Evolutionary conservation across 2,113 vertebrate genomes (phyloP).

Genomic region (Chinchilla lanigera): DNA sequence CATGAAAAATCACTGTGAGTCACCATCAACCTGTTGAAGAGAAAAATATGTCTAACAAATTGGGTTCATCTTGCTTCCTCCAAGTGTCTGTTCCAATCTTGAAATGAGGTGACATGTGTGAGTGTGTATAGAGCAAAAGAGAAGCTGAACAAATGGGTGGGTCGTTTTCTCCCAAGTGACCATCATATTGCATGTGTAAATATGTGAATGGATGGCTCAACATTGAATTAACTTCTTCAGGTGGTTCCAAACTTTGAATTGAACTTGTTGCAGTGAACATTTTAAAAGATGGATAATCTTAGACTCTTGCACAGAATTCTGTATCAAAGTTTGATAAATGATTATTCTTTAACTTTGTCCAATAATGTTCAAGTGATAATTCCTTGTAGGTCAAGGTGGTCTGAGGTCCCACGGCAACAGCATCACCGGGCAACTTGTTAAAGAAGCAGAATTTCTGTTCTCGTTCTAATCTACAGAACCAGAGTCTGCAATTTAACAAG

Average conservation of each 20-base stretch:
- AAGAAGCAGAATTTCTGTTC: not conserved
- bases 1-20: constrained; percentile 30
- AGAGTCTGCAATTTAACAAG: constrained; percentile 1
- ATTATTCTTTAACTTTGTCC: not conserved
- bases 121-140: not conserved
- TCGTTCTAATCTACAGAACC: not conserved
- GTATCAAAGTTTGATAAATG: not conserved
- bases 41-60: constrained; percentile 40
- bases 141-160: not conserved
- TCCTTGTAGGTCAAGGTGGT: not conserved
- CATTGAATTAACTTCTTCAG: not conserved
- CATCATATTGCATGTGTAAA: not conserved
- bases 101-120: not conserved
- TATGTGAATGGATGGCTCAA: not conserved
- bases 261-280: not conserved
- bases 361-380: not conserved
- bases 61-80: not conserved
- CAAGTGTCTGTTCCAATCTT: not conserved
- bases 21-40: not conserved
- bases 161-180: not conserved
- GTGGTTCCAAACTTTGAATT: not conserved
- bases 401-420: not conserved
- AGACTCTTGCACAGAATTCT: not conserved
- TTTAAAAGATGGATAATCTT: not conserved
- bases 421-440: not conserved